These are phyloP conservation scores for Drosophila mayaguana DNA, from an alignment of 2,888 invertebrate species.

Conservation along the genomic window DNA sequence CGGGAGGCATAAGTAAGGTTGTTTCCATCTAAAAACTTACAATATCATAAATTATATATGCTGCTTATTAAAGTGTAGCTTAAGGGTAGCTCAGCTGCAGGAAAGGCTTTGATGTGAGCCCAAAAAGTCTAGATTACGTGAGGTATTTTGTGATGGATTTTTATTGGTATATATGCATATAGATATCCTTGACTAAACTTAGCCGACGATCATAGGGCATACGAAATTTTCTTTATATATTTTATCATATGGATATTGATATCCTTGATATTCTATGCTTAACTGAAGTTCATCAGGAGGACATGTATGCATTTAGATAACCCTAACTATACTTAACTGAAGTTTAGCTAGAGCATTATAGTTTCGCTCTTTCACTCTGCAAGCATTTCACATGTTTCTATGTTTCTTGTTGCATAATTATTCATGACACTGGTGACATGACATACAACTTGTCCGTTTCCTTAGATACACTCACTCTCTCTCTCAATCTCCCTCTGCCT, in stretches of 20 bases:
- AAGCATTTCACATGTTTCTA: neutral
- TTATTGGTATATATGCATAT: too few species aligned
- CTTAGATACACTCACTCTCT: conserved; percentile 18
- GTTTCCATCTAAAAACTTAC: conserved; percentile 39
- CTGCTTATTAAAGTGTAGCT: conserved; percentile 14
- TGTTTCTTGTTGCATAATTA: conserved; percentile 51
- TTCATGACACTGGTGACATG: conserved; percentile 53
- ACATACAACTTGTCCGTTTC: conserved; percentile 39
- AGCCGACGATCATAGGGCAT: too few species aligned
- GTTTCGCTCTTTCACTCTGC: neutral
- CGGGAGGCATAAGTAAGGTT: conserved; percentile 48
- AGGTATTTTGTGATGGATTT: neutral
- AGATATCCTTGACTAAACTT: too few species aligned
- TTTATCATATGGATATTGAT: too few species aligned
- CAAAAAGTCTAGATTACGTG: neutral
- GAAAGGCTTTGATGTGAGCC: neutral
- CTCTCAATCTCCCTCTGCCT: neutral
- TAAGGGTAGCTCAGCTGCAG: conserved; percentile 15
- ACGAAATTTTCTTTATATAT: too few species aligned
- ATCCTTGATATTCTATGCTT: too few species aligned
- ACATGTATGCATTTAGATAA: too few species aligned
- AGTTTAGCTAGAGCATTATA: conserved; percentile 20
- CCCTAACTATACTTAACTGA: fast-evolving
- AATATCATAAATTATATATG: conserved; percentile 65
- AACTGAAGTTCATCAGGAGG: too few species aligned